phyloP scores from a whole-genome alignment of 2,888 invertebrate genomes.

The Conomelus anceps region DNA sequence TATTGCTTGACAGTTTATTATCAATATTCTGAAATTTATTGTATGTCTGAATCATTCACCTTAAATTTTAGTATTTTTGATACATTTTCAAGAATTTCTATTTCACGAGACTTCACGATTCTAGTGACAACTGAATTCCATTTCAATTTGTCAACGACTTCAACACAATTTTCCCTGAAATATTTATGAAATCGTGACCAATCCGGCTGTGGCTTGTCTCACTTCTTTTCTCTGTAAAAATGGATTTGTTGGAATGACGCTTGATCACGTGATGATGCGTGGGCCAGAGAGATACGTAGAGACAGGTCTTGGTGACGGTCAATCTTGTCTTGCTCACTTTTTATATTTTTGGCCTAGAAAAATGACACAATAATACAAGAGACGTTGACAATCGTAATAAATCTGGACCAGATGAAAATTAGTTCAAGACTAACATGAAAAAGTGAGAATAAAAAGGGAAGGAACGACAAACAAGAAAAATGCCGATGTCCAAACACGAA shows the following conservation, averaged over 20 bases:
- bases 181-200: background rate
- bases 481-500: background rate
- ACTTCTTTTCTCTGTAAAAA: background rate
- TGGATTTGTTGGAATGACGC: background rate
- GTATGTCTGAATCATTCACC: no score
- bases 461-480: background rate
- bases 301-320: background rate
- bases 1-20: no score
- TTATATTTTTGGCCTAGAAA: background rate
- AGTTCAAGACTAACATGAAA: background rate
- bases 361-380: background rate
- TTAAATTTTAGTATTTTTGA: background rate
- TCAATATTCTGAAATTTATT: no score
- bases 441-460: background rate
- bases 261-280: background rate
- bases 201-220: background rate
- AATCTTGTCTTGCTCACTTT: background rate
- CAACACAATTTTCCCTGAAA: background rate
- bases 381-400: background rate
- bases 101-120: background rate
- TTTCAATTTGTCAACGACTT: background rate
- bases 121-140: no score
- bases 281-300: background rate
- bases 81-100: background rate
- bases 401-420: background rate